These are phyloP conservation scores for Caretta caretta DNA, from an alignment of 2,113 vertebrate species.

Conservation along the genomic window DNA sequence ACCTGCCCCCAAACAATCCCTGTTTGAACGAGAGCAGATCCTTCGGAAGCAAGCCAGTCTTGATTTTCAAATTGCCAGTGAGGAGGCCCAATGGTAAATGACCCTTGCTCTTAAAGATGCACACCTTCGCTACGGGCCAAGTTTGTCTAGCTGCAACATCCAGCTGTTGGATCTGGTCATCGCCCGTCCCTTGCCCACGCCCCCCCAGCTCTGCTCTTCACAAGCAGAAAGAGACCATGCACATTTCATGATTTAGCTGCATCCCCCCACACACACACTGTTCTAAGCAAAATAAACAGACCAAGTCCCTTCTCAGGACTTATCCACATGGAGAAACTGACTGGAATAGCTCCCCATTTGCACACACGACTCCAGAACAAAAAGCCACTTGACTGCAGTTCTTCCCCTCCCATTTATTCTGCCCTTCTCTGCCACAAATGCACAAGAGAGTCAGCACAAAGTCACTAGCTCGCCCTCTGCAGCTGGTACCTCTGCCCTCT, in stretches of 20 bases:
- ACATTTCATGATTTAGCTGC: neutral
- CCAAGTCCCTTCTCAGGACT: neutral
- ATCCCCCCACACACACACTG: neutral
- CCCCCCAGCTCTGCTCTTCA: neutral
- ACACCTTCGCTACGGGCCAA: neutral
- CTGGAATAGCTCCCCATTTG: neutral
- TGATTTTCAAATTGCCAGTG: neutral
- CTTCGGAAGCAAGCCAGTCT: neutral
- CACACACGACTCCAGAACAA: too few species aligned
- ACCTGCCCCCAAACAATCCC: neutral
- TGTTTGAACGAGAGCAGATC: neutral
- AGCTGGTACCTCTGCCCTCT: too few species aligned
- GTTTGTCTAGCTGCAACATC: neutral
- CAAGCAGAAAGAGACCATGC: neutral
- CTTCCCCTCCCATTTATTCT: too few species aligned
- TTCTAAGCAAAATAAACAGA: neutral
- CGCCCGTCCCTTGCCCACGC: rapidly evolving
- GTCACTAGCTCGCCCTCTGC: too few species aligned
- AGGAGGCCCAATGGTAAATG: neutral
- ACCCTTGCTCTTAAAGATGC: neutral
- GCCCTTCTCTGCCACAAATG: neutral
- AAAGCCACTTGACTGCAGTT: neutral
- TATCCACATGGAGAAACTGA: neutral
- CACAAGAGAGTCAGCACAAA: neutral
- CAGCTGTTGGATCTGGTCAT: neutral